These are phyloP conservation scores for Egretta garzetta DNA, from an alignment of 2,113 vertebrate genomes.

Conservation along the genomic window DNA sequence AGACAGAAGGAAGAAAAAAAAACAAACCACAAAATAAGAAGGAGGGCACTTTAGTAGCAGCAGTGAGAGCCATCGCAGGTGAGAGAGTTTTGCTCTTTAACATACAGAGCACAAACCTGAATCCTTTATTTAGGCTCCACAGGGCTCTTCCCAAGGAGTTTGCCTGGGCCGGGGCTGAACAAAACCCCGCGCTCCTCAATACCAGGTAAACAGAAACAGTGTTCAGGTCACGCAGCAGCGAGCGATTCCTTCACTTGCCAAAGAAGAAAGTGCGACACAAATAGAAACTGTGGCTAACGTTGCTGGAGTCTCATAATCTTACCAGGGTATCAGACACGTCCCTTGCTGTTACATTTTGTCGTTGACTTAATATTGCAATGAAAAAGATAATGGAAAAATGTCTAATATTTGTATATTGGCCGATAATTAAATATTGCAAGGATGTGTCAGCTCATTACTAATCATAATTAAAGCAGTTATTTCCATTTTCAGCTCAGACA, in stretches of 20 bases:
- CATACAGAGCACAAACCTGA: not conserved
- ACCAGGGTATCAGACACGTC: not conserved
- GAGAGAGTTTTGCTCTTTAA: not conserved
- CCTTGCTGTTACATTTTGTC: not conserved
- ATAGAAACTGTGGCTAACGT: not conserved
- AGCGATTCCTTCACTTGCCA: not conserved
- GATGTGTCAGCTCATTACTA: constrained; percentile 12
- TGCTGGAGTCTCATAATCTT: not conserved
- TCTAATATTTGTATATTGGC: not conserved
- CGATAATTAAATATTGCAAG: not conserved
- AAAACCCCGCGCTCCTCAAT: not conserved
- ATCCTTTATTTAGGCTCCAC: not conserved
- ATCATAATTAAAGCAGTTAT: constrained; percentile 13
- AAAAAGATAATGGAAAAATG: not conserved
- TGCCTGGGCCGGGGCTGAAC: not conserved
- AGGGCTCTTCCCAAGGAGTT: not conserved
- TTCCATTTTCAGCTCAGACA: constrained; percentile 3
- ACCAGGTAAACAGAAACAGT: not conserved
- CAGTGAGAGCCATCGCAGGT: not conserved
- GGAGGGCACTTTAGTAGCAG: accelerated
- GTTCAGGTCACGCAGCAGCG: not conserved
- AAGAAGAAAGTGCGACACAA: not conserved
- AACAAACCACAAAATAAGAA: not conserved
- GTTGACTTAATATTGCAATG: not conserved
- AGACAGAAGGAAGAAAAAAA: not conserved